phyloP scores from a whole-genome alignment of 2,888 invertebrate species.

The Agrotis exclamationis region DNA sequence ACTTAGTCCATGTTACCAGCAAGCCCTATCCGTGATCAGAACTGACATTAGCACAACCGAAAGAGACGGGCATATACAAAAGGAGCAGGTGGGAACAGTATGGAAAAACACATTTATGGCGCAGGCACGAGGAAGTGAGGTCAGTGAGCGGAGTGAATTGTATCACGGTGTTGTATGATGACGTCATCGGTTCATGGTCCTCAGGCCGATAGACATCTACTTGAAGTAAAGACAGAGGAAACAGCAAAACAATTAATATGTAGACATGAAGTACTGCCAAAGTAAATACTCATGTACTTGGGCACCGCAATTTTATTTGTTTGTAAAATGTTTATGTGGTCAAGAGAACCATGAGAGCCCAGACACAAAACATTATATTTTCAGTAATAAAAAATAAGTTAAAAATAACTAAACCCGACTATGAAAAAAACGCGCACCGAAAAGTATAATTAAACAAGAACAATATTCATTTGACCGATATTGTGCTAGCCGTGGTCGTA shows the following conservation, averaged over 20 bases:
- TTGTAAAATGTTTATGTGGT: slow-evolving; percentile 1
- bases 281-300: neutral
- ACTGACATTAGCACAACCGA: slow-evolving; percentile 21
- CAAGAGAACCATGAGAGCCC: neutral
- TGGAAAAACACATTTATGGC: slow-evolving; percentile 34
- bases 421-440: no score
- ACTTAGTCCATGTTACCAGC: slow-evolving; percentile 6
- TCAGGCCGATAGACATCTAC: slow-evolving; percentile 20
- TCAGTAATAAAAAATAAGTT: no score
- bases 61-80: slow-evolving; percentile 31
- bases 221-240: slow-evolving; percentile 12
- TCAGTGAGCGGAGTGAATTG: slow-evolving; percentile 56
- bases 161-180: slow-evolving; percentile 35
- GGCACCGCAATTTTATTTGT: slow-evolving; percentile 4
- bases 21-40: slow-evolving; percentile 15
- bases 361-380: neutral
- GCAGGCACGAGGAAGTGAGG: slow-evolving; percentile 60
- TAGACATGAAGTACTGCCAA: neutral
- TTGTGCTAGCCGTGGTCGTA: no score
- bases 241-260: neutral
- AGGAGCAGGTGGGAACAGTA: slow-evolving; percentile 32
- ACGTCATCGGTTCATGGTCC: slow-evolving; percentile 47
- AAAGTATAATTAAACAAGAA: no score
- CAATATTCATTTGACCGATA: no score
- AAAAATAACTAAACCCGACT: no score